A percentile compares a stretch with the other conserved stretches of the same genome.
phyloP scores from a whole-genome alignment of 2,888 invertebrate genomes.

The Himalopsyche tibetana region DNA sequence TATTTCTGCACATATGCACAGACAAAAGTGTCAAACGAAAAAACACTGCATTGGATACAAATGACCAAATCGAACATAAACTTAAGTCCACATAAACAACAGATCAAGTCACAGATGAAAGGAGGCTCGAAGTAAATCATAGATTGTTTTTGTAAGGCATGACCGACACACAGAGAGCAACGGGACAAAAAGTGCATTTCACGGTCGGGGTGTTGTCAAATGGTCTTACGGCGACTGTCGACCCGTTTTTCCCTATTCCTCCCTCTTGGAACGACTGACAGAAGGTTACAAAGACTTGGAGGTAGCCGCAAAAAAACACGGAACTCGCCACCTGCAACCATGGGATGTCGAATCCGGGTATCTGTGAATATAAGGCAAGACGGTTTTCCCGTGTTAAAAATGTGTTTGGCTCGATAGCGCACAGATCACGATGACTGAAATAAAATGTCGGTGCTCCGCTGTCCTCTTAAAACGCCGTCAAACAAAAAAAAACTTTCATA shows the following conservation, averaged over 20 bases:
- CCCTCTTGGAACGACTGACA: conserved; percentile 85
- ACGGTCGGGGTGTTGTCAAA: not conserved
- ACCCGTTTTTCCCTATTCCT: conserved; percentile 97
- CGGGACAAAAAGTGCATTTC: conserved; percentile 19
- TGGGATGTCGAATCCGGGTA: conserved; percentile 72
- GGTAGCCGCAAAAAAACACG: conserved; percentile 79
- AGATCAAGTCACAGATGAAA: not conserved
- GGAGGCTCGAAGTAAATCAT: not conserved
- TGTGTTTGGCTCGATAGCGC: not conserved
- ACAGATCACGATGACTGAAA: not conserved
- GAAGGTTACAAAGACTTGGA: conserved; percentile 82
- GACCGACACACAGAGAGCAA: conserved; percentile 24
- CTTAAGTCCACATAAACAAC: conserved; percentile 21
- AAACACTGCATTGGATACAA: no score
- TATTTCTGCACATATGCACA: no score
- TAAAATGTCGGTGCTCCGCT: not conserved
- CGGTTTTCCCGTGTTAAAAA: conserved; percentile 36
- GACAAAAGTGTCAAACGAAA: no score
- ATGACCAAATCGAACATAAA: no score
- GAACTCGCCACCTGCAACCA: conserved; percentile 73
- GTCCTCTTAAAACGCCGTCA: no score
- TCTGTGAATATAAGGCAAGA: conserved; percentile 69
- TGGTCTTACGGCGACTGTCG: conserved; percentile 93
- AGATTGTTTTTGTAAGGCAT: not conserved
- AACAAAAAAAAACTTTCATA: no score